These are phyloP conservation scores for Philypnodon macrostomus DNA, from an alignment of 2,797 vertebrate species.

Conservation along the genomic window DNA sequence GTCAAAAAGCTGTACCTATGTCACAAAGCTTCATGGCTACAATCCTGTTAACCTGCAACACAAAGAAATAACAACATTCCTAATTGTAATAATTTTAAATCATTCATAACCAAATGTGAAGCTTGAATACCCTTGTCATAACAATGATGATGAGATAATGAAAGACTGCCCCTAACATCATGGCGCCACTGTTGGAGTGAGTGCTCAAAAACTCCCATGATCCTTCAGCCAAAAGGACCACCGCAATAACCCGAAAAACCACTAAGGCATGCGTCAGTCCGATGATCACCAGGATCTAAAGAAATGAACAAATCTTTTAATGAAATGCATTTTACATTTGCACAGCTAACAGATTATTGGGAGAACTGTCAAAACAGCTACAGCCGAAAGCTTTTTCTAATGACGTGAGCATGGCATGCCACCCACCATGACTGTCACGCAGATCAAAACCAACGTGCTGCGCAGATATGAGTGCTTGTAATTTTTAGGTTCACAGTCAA, in stretches of 20 bases:
- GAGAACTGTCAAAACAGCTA: background rate
- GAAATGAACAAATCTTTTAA: conserved; percentile 8
- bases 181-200: conserved; percentile 74
- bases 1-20: conserved; percentile 72
- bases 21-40: conserved; percentile 86
- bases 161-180: conserved; percentile 84
- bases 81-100: background rate
- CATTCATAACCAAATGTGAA: background rate
- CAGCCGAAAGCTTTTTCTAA: background rate
- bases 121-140: conserved; percentile 85
- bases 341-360: background rate
- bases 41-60: conserved; percentile 81
- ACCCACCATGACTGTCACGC: conserved; percentile 83
- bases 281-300: conserved; percentile 84
- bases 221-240: conserved; percentile 70
- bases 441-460: conserved; percentile 78
- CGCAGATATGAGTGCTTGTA: conserved; percentile 85
- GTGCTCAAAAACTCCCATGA: conserved; percentile 65
- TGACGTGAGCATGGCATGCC: conserved; percentile 1
- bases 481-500: conserved; percentile 51
- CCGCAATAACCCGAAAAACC: conserved; percentile 84
- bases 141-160: conserved; percentile 87
- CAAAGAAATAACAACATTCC: conserved; percentile 12
- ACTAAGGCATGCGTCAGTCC: conserved; percentile 86
- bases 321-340: background rate